Conservation (phyloP, 2,888 invertebrate species). For the Scrobipalpa atriplicella region DNA sequence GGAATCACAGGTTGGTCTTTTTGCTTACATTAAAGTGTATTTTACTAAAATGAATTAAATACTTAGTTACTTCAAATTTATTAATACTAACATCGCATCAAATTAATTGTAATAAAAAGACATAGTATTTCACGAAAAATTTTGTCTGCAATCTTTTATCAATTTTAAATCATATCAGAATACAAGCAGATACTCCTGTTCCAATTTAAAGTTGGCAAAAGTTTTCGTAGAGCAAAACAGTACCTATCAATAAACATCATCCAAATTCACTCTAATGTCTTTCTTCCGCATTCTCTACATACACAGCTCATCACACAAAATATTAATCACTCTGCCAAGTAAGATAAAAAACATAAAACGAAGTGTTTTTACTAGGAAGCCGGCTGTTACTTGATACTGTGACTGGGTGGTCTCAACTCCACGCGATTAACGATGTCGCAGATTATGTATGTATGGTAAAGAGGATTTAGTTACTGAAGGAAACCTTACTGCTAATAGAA, state of each 20-base stretch:
- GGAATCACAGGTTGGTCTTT: not conserved
- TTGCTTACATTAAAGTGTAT: no score
- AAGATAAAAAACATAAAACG: not conserved
- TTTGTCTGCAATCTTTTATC: no score
- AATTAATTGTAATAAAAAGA: no score
- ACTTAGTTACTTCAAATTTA: not conserved
- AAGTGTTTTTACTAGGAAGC: conserved; percentile 14
- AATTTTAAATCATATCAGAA: no score
- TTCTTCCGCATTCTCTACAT: conserved; percentile 9
- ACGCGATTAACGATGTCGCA: conserved; percentile 14
- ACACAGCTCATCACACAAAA: not conserved
- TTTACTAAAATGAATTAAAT: not conserved
- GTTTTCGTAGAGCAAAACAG: no score
- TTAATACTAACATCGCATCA: no score
- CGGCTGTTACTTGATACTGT: conserved; percentile 11
- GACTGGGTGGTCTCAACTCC: conserved; percentile 12
- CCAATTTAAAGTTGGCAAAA: no score
- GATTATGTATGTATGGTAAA: conserved; percentile 19
- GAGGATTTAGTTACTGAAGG: conserved; percentile 8
- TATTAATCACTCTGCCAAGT: not conserved
- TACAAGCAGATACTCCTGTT: no score
- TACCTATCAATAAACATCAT: not conserved
- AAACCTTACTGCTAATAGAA: not conserved
- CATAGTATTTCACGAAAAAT: no score
- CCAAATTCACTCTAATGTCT: not conserved